Evolutionary conservation across 2,888 invertebrate species (phyloP).

Genomic region (Fragum fragum): DNA sequence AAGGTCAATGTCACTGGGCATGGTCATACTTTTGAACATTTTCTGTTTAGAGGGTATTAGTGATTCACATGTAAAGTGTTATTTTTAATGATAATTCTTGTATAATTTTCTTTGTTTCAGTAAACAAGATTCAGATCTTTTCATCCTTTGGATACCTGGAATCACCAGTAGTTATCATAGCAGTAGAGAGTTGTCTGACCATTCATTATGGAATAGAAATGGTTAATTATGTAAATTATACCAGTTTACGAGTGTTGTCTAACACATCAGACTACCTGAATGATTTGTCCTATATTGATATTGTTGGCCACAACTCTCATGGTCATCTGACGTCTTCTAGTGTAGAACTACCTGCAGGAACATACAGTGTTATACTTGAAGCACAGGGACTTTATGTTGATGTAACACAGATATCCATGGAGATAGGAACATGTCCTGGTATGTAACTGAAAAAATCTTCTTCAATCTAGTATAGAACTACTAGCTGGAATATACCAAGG

Average conservation of each 20-base stretch:
- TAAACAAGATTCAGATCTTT: background rate
- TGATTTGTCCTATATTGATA: constrained; percentile 3
- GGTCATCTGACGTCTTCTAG: background rate
- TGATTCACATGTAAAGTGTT: no score
- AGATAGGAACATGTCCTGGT: background rate
- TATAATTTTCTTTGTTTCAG: background rate
- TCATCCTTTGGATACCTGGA: constrained; percentile 5
- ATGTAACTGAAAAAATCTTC: background rate
- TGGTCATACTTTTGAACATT: no score
- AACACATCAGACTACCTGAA: background rate
- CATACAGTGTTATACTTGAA: constrained; percentile 7
- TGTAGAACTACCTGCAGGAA: background rate
- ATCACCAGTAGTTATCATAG: constrained; percentile 5
- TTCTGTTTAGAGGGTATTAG: no score
- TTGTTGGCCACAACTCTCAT: background rate
- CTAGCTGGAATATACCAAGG: no score
- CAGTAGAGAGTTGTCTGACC: constrained; percentile 1
- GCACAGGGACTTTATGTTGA: constrained; percentile 16
- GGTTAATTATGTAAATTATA: background rate
- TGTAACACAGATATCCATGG: background rate
- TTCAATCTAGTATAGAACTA: no score
- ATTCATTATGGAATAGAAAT: background rate
- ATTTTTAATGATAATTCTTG: no score
- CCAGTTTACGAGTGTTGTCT: background rate
- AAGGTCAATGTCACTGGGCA: no score